Percentiles rank a stretch among this genome's conserved stretches.
Evolutionary conservation across 2,113 vertebrate genomes (phyloP).

Genomic region (Catagonus wagneri): DNA sequence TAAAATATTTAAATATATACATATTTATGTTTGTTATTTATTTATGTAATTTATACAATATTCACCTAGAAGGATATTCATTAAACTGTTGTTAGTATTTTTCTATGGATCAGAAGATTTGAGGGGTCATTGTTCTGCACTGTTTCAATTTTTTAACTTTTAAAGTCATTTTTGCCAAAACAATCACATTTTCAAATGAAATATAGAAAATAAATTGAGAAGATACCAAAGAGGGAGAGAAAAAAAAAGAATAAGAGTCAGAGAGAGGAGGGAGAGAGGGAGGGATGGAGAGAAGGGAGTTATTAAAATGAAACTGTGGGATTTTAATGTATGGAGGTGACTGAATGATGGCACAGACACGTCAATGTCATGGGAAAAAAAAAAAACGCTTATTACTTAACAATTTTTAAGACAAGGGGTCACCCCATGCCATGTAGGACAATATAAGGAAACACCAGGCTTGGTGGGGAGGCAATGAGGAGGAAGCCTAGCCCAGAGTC

Average conservation of each 20-base stretch:
- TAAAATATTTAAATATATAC: background rate
- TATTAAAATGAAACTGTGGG: background rate
- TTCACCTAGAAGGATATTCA: background rate
- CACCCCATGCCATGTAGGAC: background rate
- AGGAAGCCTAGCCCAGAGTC: background rate
- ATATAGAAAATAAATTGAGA: background rate
- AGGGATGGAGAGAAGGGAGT: too few relatives aligned
- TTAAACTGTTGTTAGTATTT: background rate
- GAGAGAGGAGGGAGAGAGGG: background rate
- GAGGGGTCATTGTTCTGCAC: background rate
- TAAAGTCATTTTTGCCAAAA: background rate
- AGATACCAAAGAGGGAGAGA: background rate
- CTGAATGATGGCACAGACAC: background rate
- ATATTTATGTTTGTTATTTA: background rate
- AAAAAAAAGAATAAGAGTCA: background rate
- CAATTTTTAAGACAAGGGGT: background rate
- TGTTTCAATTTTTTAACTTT: conserved; percentile 17
- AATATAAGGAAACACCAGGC: background rate
- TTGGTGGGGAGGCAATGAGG: background rate
- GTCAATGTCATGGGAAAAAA: background rate
- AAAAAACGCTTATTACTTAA: background rate
- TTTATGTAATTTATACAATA: background rate
- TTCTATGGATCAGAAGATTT: background rate
- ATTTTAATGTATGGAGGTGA: background rate
- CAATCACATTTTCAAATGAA: background rate